phyloP scores from a whole-genome alignment of 2,888 invertebrate species.

The Cryptocheilus praepositus region DNA sequence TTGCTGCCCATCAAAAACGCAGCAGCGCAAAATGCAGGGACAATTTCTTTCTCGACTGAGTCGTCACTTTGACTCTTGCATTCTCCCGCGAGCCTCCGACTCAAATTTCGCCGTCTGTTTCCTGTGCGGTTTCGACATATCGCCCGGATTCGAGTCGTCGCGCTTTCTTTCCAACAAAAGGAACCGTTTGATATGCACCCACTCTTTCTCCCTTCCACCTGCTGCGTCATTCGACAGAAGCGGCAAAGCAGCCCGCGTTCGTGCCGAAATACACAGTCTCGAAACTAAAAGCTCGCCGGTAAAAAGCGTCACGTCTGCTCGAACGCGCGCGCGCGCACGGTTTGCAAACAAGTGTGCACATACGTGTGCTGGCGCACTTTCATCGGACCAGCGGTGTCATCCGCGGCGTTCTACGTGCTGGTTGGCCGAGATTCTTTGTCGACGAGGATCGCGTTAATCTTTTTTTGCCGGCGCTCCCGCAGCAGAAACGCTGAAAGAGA shows the following conservation, averaged over 20 bases:
- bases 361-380: constrained; percentile 1
- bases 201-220: too few relatives aligned
- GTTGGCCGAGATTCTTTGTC: constrained; percentile 67
- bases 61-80: too few relatives aligned
- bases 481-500: neutral
- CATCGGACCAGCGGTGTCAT: neutral
- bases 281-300: constrained; percentile 48
- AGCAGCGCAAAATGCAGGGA: too few relatives aligned
- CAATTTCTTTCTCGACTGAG: too few relatives aligned
- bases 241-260: neutral
- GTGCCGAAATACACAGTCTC: constrained; percentile 34
- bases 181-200: too few relatives aligned
- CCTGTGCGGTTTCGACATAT: too few relatives aligned
- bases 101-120: too few relatives aligned
- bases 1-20: too few relatives aligned
- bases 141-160: too few relatives aligned
- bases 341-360: neutral
- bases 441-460: constrained; percentile 39
- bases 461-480: neutral
- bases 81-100: too few relatives aligned
- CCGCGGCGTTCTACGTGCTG: constrained; percentile 23
- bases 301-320: constrained; percentile 32
- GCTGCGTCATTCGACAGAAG: too few relatives aligned
- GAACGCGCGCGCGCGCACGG: neutral
- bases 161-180: too few relatives aligned